Evolutionary conservation across 2,888 invertebrate genomes (phyloP).

Genomic region (Zygaena filipendulae): DNA sequence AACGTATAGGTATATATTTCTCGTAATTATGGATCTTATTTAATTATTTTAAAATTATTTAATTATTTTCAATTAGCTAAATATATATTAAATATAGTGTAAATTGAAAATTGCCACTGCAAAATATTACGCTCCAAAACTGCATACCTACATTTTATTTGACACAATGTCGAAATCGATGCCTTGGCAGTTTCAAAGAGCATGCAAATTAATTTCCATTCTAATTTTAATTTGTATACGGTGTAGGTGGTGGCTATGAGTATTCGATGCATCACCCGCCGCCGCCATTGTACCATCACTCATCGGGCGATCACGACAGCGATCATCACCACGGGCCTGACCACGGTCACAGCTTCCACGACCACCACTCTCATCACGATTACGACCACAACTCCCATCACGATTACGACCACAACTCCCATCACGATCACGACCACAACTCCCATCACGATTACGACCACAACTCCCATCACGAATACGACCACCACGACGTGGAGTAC

Average conservation of each 20-base stretch:
- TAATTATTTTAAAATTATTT: too few species aligned
- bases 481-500: slow-evolving; percentile 34
- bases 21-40: too few species aligned
- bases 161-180: too few species aligned
- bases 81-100: too few species aligned
- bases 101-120: too few species aligned
- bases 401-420: slow-evolving; percentile 24
- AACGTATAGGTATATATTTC: too few species aligned
- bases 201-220: too few species aligned
- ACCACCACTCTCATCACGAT: slow-evolving; percentile 23
- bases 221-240: slow-evolving; percentile 4
- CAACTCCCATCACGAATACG: slow-evolving; percentile 24
- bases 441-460: too few species aligned
- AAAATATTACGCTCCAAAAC: too few species aligned
- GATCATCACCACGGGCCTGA: slow-evolving; percentile 29
- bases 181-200: too few species aligned
- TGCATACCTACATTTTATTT: too few species aligned
- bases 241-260: slow-evolving; percentile 58
- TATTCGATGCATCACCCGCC: slow-evolving; percentile 59
- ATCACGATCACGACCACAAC: slow-evolving; percentile 25
- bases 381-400: slow-evolving; percentile 26
- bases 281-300: slow-evolving; percentile 30
- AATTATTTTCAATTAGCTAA: too few species aligned
- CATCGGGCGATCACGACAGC: slow-evolving; percentile 20
- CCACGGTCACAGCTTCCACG: slow-evolving; percentile 26